Percentiles rank a stretch among this genome's conserved stretches.
These are phyloP conservation scores for Sinocyclocheilus rhinocerous DNA, from an alignment of 2,113 vertebrate species.

Conservation along the genomic window DNA sequence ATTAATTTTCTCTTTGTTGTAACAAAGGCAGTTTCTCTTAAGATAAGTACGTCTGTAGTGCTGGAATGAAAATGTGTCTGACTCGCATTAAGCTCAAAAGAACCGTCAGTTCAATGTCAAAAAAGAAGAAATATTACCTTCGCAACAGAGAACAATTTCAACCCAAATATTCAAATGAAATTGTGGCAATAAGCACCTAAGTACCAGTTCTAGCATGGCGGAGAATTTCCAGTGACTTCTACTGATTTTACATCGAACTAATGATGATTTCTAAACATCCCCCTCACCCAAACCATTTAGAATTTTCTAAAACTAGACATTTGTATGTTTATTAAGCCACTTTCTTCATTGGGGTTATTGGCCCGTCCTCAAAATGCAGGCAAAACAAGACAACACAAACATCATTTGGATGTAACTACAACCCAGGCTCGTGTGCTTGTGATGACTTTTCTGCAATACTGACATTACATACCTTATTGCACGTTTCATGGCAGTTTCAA, in stretches of 20 bases:
- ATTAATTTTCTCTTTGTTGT: slow-evolving; percentile 25
- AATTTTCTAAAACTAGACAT: not conserved
- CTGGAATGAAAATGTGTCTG: slow-evolving; percentile 3
- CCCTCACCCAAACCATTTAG: not conserved
- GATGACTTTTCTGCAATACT: no score
- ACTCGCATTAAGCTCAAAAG: slow-evolving; percentile 7
- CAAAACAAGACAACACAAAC: not conserved
- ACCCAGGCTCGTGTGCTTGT: no score
- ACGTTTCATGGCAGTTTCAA: no score
- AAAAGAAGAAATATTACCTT: not conserved
- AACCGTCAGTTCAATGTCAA: not conserved
- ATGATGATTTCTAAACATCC: not conserved
- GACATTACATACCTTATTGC: no score
- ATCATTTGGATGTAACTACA: no score
- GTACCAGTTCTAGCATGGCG: not conserved
- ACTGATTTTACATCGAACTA: not conserved
- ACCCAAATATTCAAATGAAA: not conserved
- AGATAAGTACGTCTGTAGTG: not conserved
- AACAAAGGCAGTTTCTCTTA: slow-evolving; percentile 22
- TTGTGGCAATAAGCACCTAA: not conserved
- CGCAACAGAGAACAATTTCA: not conserved
- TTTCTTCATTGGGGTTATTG: not conserved
- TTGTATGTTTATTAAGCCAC: not conserved
- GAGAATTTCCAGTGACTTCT: not conserved
- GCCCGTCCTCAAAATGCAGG: not conserved